phyloP scores from a whole-genome alignment of 2,888 invertebrate genomes.

The Chouioia cunea region DNA sequence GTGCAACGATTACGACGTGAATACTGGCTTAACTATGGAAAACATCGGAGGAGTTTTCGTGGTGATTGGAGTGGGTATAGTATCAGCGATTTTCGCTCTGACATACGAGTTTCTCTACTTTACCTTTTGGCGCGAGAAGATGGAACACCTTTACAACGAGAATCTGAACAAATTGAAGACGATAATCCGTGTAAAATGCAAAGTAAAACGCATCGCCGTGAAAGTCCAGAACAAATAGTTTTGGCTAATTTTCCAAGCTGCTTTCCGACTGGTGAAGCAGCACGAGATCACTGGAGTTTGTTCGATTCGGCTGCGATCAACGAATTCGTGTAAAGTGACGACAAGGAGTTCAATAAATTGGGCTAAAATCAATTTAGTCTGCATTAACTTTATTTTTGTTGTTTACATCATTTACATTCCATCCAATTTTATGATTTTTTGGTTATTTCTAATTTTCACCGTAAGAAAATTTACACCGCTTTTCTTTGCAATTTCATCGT shows the following conservation, averaged over 20 bases:
- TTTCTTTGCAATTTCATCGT: slow-evolving; percentile 6
- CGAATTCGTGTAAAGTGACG: neutral
- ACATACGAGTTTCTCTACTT: slow-evolving; percentile 95
- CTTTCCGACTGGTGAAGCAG: too few species aligned
- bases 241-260: neutral
- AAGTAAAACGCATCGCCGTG: neutral
- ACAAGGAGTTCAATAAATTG: slow-evolving; percentile 20
- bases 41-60: slow-evolving; percentile 97
- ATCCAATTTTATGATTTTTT: slow-evolving; percentile 18
- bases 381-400: slow-evolving; percentile 47
- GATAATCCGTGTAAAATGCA: neutral
- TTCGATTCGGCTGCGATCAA: neutral
- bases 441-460: slow-evolving; percentile 27
- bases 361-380: slow-evolving; percentile 30
- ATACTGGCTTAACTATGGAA: slow-evolving; percentile 94
- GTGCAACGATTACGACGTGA: slow-evolving; percentile 88
- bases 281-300: neutral
- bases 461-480: slow-evolving; percentile 43
- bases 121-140: slow-evolving; percentile 67
- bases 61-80: slow-evolving; percentile 93
- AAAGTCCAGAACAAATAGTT: neutral
- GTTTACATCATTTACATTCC: slow-evolving; percentile 46
- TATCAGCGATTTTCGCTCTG: slow-evolving; percentile 86
- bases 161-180: slow-evolving; percentile 10
- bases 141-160: neutral